Percentiles rank a stretch among this genome's conserved stretches.
Conservation (phyloP, 2,888 invertebrate species). For the Agriopis aurantiaria region DNA sequence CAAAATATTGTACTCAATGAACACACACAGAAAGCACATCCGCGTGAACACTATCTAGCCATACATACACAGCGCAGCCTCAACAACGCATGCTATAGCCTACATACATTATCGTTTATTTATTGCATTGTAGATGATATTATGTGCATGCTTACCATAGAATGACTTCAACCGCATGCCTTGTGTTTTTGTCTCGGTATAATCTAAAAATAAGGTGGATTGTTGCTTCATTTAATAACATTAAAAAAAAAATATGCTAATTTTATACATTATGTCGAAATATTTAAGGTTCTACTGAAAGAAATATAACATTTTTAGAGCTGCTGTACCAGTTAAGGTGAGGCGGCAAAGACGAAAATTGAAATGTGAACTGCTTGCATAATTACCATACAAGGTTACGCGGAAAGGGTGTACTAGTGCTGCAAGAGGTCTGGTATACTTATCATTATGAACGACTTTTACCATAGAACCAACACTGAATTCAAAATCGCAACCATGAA, state of each 20-base stretch:
- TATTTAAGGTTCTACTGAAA: too few relatives aligned
- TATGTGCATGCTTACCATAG: constrained; percentile 66
- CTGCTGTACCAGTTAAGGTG: too few relatives aligned
- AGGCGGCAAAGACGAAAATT: too few relatives aligned
- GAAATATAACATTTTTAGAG: too few relatives aligned
- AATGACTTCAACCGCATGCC: constrained; percentile 71
- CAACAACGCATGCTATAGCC: constrained; percentile 64
- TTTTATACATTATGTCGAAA: background rate
- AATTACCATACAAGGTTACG: too few relatives aligned
- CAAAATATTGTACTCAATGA: constrained; percentile 8
- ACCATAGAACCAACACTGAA: too few relatives aligned
- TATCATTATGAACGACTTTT: too few relatives aligned
- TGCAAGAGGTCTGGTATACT: too few relatives aligned
- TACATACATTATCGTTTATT: constrained; percentile 53
- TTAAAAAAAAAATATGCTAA: background rate
- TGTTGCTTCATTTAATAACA: constrained; percentile 26
- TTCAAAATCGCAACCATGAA: too few relatives aligned
- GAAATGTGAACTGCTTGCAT: too few relatives aligned
- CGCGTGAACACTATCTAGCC: constrained; percentile 51
- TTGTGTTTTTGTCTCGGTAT: constrained; percentile 58
- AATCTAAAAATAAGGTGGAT: constrained; percentile 22
- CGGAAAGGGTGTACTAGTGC: too few relatives aligned
- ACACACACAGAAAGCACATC: constrained; percentile 21
- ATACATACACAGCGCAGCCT: constrained; percentile 78
- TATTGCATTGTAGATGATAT: constrained; percentile 63